A percentile compares a stretch with the other conserved stretches of the same genome.
Evolutionary conservation across 2,888 invertebrate genomes (phyloP).

Genomic region (Leptinotarsa peninsularis): DNA sequence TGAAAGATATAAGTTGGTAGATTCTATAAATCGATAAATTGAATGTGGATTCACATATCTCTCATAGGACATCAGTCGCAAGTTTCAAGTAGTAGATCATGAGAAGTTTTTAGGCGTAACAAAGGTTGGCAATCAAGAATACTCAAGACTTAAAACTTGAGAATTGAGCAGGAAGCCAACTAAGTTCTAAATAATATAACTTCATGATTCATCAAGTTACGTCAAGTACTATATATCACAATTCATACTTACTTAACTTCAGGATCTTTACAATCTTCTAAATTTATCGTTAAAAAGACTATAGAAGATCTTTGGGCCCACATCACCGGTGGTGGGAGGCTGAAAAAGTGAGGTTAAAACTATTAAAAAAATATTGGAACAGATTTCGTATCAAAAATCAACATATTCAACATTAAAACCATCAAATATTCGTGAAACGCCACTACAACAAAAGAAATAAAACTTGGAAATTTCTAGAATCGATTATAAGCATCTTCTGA

Average conservation of each 20-base stretch:
- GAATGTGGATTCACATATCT: too few relatives aligned
- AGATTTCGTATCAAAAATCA: not conserved
- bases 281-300: conserved; percentile 88
- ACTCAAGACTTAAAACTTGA: too few relatives aligned
- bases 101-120: too few relatives aligned
- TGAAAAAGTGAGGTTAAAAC: conserved; percentile 62
- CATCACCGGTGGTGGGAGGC: conserved; percentile 84
- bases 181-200: too few relatives aligned
- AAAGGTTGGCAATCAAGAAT: too few relatives aligned
- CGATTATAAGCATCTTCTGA: conserved; percentile 52
- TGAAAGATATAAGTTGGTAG: too few relatives aligned
- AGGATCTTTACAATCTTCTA: conserved; percentile 90
- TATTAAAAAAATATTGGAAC: not conserved
- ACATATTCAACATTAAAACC: not conserved
- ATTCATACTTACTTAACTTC: conserved; percentile 74
- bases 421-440: not conserved
- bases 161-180: too few relatives aligned
- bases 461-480: conserved; percentile 58
- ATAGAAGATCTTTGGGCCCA: conserved; percentile 93
- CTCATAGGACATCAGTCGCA: too few relatives aligned
- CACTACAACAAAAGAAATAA: not conserved
- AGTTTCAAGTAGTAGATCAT: too few relatives aligned
- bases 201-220: too few relatives aligned
- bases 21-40: too few relatives aligned
- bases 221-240: too few relatives aligned